Evolutionary conservation across 2,113 vertebrate genomes (phyloP), one percentile per base, ranked within the genome.

Genomic region (Xyrauchen texanus): DNA sequence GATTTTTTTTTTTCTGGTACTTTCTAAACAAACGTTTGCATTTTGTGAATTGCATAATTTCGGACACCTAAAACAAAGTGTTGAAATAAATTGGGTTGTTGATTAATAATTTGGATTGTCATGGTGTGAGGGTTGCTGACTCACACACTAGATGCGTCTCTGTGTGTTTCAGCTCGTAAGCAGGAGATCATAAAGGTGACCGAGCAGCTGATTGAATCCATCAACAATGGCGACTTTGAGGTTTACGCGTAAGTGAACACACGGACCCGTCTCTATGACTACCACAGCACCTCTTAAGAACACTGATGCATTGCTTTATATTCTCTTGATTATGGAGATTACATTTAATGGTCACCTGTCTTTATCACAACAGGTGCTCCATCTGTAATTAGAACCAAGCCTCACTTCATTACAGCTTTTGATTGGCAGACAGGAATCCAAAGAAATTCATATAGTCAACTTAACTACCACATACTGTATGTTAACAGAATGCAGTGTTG

Each of bases 151-250:
- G 76, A 63, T 42, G 21, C 21, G 21, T 57, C 84, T 78, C 79
- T 79, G 83, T 91, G 77, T 90, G 77, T 91, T 89, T 62, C 81
- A 93, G 92, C 91, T 77, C 91, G 91, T 80, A 93, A 93, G 85
- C 91, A 93, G 83, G 92, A 93, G 80, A 93, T 93, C 47, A 93
- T 93, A 75, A 93, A 93, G 88, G 92, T 93, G 13, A 93, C 92
- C 3, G 92, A 93, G 82, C 92, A 93, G 87, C 65, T 93, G 87
- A 93, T 93, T 42, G 92, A 93, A 80, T 93, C 92, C 12, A 93
- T 93, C 89, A 93, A 93, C 87, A 93, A 93, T 12, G 92, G 92
- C 82, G 92, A 93, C 87, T 93, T 93, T 87, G 92, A 93, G 77
- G 83, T 89, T 52, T 93, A 93, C 16, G 90, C 91, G 92, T 93